Evolutionary conservation across 2,113 vertebrate genomes (phyloP).

Genomic region (Dasypus novemcinctus): DNA sequence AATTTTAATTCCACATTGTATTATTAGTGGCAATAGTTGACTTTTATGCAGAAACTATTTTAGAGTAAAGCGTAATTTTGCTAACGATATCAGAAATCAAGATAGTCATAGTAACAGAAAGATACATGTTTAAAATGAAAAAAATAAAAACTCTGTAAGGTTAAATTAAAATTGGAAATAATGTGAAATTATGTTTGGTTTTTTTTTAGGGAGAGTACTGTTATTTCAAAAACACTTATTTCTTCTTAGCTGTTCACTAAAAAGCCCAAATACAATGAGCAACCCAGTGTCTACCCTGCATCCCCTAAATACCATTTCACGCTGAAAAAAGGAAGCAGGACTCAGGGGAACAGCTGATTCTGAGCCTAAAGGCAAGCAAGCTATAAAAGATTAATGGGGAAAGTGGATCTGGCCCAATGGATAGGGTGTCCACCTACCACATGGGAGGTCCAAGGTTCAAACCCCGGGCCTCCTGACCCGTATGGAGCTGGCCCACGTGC

Average conservation of each 20-base stretch:
- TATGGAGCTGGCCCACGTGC: no score
- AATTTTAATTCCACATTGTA: background rate
- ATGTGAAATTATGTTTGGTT: background rate
- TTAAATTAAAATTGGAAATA: background rate
- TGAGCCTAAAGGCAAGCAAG: background rate
- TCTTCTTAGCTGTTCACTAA: background rate
- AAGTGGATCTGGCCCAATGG: no score
- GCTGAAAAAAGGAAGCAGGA: background rate
- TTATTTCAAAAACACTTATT: constrained; percentile 11
- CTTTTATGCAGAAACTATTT: background rate
- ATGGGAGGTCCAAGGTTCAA: no score
- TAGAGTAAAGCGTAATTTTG: background rate
- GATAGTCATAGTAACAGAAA: background rate
- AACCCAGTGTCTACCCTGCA: background rate
- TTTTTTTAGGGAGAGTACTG: background rate
- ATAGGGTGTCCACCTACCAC: no score
- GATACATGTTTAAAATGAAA: background rate
- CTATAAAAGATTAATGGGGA: background rate
- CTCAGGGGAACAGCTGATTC: background rate
- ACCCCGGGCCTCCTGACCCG: no score
- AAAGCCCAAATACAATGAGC: background rate
- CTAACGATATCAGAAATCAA: background rate
- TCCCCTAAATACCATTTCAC: background rate
- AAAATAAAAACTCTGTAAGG: background rate
- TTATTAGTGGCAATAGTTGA: background rate